These are phyloP conservation scores for Rachycentron canadum DNA, from an alignment of 2,797 vertebrate species.

Conservation along the genomic window DNA sequence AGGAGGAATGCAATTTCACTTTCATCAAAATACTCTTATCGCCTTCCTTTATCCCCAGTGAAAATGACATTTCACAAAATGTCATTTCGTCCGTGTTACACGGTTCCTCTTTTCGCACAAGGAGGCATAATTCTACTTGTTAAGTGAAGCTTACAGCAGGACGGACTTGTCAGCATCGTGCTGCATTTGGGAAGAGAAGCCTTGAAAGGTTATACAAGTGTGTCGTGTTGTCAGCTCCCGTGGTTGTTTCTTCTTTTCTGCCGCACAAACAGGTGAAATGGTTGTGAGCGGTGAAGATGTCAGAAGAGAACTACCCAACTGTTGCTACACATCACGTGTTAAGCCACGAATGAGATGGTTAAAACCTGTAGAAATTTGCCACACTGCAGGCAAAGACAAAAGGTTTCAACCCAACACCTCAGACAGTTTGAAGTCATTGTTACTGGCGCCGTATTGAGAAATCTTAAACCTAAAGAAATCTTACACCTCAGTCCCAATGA, in stretches of 20 bases:
- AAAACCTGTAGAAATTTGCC: constrained; percentile 27
- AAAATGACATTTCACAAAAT: constrained; percentile 80
- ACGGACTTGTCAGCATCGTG: constrained; percentile 56
- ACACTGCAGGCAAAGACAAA: constrained; percentile 19
- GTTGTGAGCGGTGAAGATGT: constrained; percentile 19
- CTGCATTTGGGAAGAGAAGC: constrained; percentile 67
- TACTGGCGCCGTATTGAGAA: constrained; percentile 21
- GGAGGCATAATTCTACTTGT: constrained; percentile 65
- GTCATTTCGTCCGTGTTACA: constrained; percentile 64
- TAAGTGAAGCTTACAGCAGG: constrained; percentile 63
- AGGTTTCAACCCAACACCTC: constrained; percentile 24
- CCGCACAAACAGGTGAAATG: constrained; percentile 38
- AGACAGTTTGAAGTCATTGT: constrained; percentile 49
- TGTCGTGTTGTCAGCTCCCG: constrained; percentile 61
- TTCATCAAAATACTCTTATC: constrained; percentile 72
- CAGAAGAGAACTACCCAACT: constrained; percentile 13
- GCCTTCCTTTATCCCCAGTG: constrained; percentile 60
- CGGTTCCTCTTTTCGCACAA: constrained; percentile 44
- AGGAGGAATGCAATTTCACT: constrained; percentile 69
- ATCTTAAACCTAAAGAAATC: constrained; percentile 59
- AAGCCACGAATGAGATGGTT: not conserved
- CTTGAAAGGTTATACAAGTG: constrained; percentile 74
- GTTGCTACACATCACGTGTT: constrained; percentile 13
- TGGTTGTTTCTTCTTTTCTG: constrained; percentile 55
- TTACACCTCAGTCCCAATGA: constrained; percentile 47